These are phyloP conservation scores for Zaprionus kolodkinae DNA, from an alignment of 1,140 invertebrate genomes.

Conservation along the genomic window DNA sequence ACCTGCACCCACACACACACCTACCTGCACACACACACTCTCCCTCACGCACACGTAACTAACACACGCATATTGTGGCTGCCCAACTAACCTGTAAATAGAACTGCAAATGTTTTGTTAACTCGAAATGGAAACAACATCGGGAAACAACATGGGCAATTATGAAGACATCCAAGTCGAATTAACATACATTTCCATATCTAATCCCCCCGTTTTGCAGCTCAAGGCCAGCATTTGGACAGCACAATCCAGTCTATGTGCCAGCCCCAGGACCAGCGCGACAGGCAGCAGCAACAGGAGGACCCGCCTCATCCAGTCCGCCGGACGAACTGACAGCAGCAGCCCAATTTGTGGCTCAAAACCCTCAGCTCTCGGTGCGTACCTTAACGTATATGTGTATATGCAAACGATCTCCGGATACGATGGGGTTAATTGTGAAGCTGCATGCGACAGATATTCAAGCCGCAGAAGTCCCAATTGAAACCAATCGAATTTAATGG, in stretches of 20 bases:
- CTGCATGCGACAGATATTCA: neutral
- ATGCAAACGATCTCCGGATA: neutral
- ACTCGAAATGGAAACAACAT: neutral
- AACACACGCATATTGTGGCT: neutral
- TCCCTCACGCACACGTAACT: constrained; percentile 6
- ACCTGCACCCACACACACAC: constrained; percentile 25
- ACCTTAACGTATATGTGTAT: neutral
- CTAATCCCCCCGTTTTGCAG: constrained; percentile 37
- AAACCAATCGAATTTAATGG: neutral
- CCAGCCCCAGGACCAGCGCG: constrained; percentile 56
- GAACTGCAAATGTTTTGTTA: constrained; percentile 1
- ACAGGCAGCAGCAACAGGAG: constrained; percentile 20
- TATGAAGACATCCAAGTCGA: constrained; percentile 9
- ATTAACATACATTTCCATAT: constrained; percentile 35
- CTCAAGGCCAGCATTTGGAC: constrained; percentile 64
- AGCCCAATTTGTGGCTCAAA: constrained; percentile 76
- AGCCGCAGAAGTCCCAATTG: neutral
- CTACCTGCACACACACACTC: constrained; percentile 13
- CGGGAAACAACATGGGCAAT: constrained; percentile 7
- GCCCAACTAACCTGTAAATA: constrained; percentile 8
- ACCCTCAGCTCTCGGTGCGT: constrained; percentile 73
- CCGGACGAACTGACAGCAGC: constrained; percentile 57
- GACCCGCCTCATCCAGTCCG: neutral
- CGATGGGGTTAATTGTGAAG: neutral
- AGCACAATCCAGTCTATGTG: constrained; percentile 73